phyloP scores from a whole-genome alignment of 2,113 vertebrate genomes.

The Macroglossus sobrinus region DNA sequence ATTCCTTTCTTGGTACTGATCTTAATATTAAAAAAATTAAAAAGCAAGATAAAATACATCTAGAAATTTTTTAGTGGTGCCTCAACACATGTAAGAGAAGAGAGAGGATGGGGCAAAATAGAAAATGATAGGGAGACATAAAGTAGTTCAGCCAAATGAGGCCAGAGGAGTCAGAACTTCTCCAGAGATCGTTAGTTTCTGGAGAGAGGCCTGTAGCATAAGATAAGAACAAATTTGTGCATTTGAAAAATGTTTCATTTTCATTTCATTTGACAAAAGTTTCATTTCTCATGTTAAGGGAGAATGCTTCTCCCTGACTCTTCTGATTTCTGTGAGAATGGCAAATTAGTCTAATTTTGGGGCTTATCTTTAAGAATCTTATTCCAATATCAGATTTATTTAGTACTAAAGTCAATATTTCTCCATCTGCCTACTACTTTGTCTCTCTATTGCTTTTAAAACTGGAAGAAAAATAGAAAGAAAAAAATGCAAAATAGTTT shows the following conservation, averaged over 20 bases:
- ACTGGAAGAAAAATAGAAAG: background rate
- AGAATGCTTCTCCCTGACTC: background rate
- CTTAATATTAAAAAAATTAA: background rate
- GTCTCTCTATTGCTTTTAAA: background rate
- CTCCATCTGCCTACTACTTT: background rate
- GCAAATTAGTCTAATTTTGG: background rate
- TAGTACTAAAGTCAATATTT: conserved; percentile 23
- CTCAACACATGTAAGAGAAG: background rate
- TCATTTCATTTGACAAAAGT: background rate
- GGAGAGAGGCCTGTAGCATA: background rate
- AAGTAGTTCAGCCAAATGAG: background rate
- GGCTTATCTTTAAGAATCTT: background rate
- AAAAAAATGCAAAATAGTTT: background rate
- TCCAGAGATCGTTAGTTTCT: background rate
- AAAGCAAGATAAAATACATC: background rate
- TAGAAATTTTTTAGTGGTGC: background rate
- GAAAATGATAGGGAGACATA: background rate
- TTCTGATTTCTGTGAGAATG: background rate
- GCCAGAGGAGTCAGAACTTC: background rate
- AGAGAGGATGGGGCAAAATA: background rate
- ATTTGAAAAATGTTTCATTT: background rate
- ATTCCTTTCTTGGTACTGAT: background rate
- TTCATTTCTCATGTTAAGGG: background rate
- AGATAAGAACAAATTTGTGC: background rate
- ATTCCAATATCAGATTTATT: background rate